Evolutionary conservation across 2,797 vertebrate genomes (phyloP).

Genomic region (Allobates femoralis): DNA sequence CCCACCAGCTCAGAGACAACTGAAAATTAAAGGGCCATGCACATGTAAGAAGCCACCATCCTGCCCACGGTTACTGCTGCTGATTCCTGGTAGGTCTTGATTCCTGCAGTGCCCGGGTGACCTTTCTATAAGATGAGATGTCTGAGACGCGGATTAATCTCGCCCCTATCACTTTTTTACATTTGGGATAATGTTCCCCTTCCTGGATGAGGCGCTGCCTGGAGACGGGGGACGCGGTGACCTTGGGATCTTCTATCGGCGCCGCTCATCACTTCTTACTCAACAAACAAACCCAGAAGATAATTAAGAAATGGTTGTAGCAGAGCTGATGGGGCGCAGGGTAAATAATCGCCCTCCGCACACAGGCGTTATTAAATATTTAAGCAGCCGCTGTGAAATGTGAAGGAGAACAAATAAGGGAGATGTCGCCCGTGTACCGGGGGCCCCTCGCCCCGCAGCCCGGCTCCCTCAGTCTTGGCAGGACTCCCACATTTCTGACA

Average conservation of each 20-base stretch:
- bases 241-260: slow-evolving; percentile 24
- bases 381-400: slow-evolving; percentile 11
- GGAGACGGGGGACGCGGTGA: neutral
- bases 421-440: neutral
- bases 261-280: slow-evolving; percentile 6
- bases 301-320: slow-evolving; percentile 7
- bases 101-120: too few relatives aligned
- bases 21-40: too few relatives aligned
- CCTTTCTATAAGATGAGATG: too few relatives aligned
- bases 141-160: too few relatives aligned
- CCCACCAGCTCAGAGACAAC: too few relatives aligned
- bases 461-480: too few relatives aligned
- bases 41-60: too few relatives aligned
- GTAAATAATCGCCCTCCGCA: slow-evolving; percentile 22
- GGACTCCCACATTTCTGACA: neutral
- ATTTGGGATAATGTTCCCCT: too few relatives aligned
- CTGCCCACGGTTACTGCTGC: too few relatives aligned
- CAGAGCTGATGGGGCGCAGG: slow-evolving; percentile 1
- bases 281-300: slow-evolving; percentile 11
- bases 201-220: neutral
- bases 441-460: neutral
- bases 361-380: slow-evolving; percentile 37
- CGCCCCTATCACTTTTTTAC: too few relatives aligned
- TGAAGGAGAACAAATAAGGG: slow-evolving; percentile 22
- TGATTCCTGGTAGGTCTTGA: too few relatives aligned